Evolutionary conservation across 64 coral and sea anemone genomes (phyloP), one percentile per base, ranked within the genome.

Genomic region (Porites lutea): DNA sequence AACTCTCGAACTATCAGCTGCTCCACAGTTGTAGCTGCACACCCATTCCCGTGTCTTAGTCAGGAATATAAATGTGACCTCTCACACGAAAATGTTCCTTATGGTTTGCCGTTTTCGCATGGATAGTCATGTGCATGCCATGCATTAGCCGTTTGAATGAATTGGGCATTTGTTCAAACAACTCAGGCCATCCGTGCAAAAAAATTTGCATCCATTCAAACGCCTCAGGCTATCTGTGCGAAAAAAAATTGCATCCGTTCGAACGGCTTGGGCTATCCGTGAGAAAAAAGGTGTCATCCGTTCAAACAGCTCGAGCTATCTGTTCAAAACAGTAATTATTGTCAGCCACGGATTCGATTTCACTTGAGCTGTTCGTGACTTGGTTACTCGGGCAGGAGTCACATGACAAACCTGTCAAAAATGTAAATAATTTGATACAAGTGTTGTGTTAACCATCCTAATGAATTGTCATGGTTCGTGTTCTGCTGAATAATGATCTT

Each of bases 391-490:
- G 11, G 65, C 65, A 67, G 65, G 65, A 67, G 21, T 67, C 65
- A 67, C 65, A n/a, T n/a, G 21, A 67, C 13, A 67, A 10, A 67
- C 65, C 65, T 67, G 65, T 67, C 65, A 67, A 67, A 67, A 67
- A 67, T 67, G 65, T 67, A 67, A 67, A 67, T 67, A 67, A 67
- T 67, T 67, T 67, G 14, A 67, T 67, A 67, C 65, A 67, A 67
- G 3, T 3, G 65, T 67, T 4, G 65, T 10, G 65, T 67, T 67
- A 67, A 67, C 65, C 65, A 67, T 4, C 65, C 65, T 67, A 67
- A n/a, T 67, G 65, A 67, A 67, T 67, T 67, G 65, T 67, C 65
- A 67, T n/a, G 65, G 65, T 67, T 19, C 65, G 18, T 67, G 65
- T 67, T 67, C 65, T 67, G 65, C 65, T 67, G 65, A 67, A 67